Evolutionary conservation across 2,888 invertebrate species (phyloP), one percentile per base, ranked within the genome.

Genomic region (Melanchra persicariae): DNA sequence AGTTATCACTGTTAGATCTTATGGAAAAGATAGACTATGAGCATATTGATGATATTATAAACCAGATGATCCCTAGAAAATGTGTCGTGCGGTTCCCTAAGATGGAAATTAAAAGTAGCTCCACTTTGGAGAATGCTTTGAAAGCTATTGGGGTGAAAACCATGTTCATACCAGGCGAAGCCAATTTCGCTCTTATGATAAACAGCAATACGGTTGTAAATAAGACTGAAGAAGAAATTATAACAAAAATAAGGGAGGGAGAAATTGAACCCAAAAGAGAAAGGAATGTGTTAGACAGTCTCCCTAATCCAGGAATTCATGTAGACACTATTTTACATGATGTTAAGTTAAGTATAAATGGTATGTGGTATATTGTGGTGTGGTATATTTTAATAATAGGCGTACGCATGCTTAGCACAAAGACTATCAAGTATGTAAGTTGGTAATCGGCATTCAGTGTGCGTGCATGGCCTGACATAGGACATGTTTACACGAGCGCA

Each of bases 121-220:
- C 96, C 4, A 95, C 96, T 79, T 89, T 98, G 54, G 97, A 96
- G 70, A 77, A 93, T 0, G 85, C 96, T 0, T 91, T 98, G 6
- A 90, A 96, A 77, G 87, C 90, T 4, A 88, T 98, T 70, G 98
- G 98, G 0, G 88, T 98, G 0, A 88, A 90, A 2, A 96, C 97
- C 0, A 93, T 98, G 74, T 98, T 98, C 88, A 89, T 95, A 72
- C 96, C 96, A 0, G 81, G 81, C 0, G 88, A 92, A 63, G 97
- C 98, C 0, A 98, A 98, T 91, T 96, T 98, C 61, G 97, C 97
- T 0, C 90, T 97, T 12, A 95, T 98, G 87, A 94, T 97, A 1
- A 91, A 94, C 51, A 80, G 76, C 22, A 86, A 88, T 75, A 77
- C 69, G 45, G 59, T 79, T 22, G 57, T 68, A 15, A 91, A 91